Conservation (phyloP, 2,888 invertebrate species). For the Apocheima hispidaria region DNA sequence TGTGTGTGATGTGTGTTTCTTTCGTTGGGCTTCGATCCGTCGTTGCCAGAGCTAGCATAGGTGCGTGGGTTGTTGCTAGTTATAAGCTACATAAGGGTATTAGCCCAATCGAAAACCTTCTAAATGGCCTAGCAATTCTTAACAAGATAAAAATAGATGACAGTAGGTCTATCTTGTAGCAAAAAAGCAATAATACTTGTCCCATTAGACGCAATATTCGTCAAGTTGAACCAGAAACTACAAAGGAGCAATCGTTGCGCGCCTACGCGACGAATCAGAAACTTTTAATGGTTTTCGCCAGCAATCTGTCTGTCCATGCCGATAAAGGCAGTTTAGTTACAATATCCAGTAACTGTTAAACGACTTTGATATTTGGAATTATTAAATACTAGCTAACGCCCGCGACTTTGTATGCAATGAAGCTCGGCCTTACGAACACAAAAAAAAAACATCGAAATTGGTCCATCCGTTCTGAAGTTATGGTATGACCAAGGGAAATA, state of each 20-base stretch:
- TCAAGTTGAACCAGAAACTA: constrained; percentile 33
- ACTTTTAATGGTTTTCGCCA: constrained; percentile 72
- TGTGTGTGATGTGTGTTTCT: too few species aligned
- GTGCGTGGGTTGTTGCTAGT: too few species aligned
- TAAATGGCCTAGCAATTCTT: not conserved
- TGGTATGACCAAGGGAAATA: too few species aligned
- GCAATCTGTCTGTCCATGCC: constrained; percentile 58
- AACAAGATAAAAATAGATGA: not conserved
- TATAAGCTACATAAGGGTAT: too few species aligned
- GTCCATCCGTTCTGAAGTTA: too few species aligned
- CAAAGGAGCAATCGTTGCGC: constrained; percentile 34
- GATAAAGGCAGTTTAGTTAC: constrained; percentile 51
- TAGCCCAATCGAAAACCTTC: not conserved
- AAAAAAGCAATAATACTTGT: constrained; percentile 7
- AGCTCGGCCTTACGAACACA: too few species aligned
- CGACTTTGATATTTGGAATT: not conserved
- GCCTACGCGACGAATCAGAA: constrained; percentile 63
- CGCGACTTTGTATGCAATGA: too few species aligned
- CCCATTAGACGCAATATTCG: constrained; percentile 24
- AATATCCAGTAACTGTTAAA: constrained; percentile 47
- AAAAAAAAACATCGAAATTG: too few species aligned
- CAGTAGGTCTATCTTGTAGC: not conserved
- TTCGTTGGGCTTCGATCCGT: too few species aligned
- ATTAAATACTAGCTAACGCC: too few species aligned
- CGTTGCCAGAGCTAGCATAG: too few species aligned